Percentiles rank a stretch among this genome's conserved stretches.
These are phyloP conservation scores for Peromyscus nudipes DNA, from an alignment of 2,797 vertebrate genomes.

Conservation along the genomic window DNA sequence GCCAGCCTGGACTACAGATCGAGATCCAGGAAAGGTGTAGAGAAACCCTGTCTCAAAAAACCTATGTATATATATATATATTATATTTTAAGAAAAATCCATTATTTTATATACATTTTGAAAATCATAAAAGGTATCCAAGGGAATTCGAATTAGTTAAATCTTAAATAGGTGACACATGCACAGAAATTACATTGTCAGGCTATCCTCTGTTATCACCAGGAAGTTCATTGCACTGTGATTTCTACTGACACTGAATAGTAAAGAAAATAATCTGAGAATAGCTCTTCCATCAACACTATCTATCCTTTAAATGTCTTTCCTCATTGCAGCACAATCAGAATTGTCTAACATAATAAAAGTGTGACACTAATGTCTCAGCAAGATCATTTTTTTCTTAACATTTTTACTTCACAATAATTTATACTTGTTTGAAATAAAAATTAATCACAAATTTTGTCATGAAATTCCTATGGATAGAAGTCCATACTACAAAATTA, in stretches of 20 bases:
- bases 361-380: background rate
- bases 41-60: too few species aligned
- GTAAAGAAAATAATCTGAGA: background rate
- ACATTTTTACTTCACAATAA: background rate
- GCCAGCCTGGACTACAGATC: too few species aligned
- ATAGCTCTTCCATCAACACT: background rate
- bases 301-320: background rate
- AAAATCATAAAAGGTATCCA: background rate
- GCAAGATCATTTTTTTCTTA: background rate
- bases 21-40: too few species aligned
- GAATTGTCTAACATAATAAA: background rate
- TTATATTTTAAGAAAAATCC: background rate
- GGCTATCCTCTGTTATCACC: background rate
- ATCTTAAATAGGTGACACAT: background rate
- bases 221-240: background rate
- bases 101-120: background rate
- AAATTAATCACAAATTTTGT: background rate
- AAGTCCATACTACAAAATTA: background rate
- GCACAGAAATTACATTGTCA: background rate
- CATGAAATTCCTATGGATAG: background rate
- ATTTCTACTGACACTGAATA: background rate
- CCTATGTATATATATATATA: too few species aligned
- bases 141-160: background rate
- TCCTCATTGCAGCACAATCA: background rate
- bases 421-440: slow-evolving; percentile 12